Percentiles rank a stretch among this genome's conserved stretches.
Conservation (phyloP, 2,797 vertebrate species). For the Coccyzus lansbergi region DNA sequence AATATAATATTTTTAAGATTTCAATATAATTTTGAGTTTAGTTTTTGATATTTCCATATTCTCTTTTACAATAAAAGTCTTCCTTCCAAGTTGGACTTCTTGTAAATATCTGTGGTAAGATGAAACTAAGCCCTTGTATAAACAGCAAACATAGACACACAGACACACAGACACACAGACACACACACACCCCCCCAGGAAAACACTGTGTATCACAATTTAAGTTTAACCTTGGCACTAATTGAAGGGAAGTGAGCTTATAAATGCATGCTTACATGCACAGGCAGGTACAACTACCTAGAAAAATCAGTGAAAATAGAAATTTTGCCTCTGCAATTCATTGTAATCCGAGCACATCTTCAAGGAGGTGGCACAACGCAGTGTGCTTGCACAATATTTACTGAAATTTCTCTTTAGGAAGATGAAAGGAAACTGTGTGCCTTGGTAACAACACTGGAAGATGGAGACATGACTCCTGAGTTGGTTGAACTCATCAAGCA, state of each 20-base stretch:
- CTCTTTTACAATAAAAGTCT: neutral
- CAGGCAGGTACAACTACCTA: neutral
- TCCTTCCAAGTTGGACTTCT: neutral
- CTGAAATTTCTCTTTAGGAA: slow-evolving; percentile 59
- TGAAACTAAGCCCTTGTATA: neutral
- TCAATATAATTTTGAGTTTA: neutral
- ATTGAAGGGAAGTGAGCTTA: neutral
- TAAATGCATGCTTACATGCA: neutral
- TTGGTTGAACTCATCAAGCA: slow-evolving; percentile 61
- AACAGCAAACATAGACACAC: neutral
- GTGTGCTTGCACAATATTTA: neutral
- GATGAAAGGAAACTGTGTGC: slow-evolving; percentile 68
- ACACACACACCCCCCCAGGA: no score
- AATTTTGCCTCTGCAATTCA: neutral
- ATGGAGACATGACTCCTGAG: slow-evolving; percentile 55
- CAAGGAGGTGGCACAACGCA: neutral
- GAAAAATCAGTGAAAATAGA: neutral
- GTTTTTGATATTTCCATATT: neutral
- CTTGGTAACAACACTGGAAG: slow-evolving; percentile 55
- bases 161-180: no score
- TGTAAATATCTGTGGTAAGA: neutral
- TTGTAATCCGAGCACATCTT: neutral
- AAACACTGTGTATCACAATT: neutral
- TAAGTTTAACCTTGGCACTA: neutral
- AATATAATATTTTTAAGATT: neutral